Evolutionary conservation across 2,113 vertebrate genomes (phyloP).

Genomic region (Labeo rohita): DNA sequence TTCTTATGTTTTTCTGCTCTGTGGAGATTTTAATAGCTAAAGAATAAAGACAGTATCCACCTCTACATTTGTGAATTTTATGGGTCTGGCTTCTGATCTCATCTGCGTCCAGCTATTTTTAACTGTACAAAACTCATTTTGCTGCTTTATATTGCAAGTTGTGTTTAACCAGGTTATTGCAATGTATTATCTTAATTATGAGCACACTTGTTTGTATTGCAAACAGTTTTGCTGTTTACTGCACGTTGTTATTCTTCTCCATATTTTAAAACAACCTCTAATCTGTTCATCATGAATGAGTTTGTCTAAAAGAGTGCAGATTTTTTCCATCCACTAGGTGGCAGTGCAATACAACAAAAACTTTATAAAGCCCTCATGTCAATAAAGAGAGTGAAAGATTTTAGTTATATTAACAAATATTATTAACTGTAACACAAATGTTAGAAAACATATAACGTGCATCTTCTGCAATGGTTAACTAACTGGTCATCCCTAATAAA

Average conservation of each 20-base stretch:
- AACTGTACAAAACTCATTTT: too few species aligned
- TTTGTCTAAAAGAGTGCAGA: background rate
- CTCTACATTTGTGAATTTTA: too few species aligned
- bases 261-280: background rate
- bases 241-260: too few species aligned
- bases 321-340: constrained; percentile 23
- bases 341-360: constrained; percentile 11
- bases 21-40: background rate
- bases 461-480: background rate
- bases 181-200: too few species aligned
- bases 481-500: background rate
- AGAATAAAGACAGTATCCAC: background rate
- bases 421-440: background rate
- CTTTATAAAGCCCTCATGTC: background rate
- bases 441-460: background rate
- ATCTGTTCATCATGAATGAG: background rate
- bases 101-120: too few species aligned
- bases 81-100: too few species aligned
- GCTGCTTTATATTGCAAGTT: too few species aligned
- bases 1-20: background rate
- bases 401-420: background rate
- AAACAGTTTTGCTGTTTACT: too few species aligned
- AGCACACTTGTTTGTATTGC: too few species aligned
- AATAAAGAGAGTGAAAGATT: background rate
- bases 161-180: too few species aligned